A percentile compares a stretch with the other conserved stretches of the same genome.
These are phyloP conservation scores for Wiebesia pumilae DNA, from an alignment of 1,140 invertebrate species.

Conservation along the genomic window DNA sequence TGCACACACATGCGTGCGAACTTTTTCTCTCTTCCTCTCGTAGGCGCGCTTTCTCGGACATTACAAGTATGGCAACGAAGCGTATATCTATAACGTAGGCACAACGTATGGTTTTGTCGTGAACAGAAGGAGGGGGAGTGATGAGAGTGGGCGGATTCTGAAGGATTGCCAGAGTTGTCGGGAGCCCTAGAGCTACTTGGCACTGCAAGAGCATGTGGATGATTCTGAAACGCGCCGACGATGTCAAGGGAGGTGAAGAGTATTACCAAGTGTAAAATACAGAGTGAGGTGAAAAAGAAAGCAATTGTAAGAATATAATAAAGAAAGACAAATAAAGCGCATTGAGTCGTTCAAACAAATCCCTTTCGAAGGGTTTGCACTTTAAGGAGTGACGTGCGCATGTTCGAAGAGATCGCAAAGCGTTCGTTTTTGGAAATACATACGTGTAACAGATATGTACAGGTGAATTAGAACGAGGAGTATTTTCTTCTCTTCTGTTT, in stretches of 20 bases:
- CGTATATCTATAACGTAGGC: neutral
- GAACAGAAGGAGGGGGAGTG: neutral
- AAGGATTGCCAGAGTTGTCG: neutral
- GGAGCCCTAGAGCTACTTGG: neutral
- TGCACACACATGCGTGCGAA: neutral
- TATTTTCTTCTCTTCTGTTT: neutral
- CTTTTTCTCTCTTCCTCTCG: neutral
- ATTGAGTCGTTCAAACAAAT: neutral
- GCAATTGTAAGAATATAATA: neutral
- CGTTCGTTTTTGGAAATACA: neutral
- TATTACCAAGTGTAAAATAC: neutral
- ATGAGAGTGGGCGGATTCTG: neutral
- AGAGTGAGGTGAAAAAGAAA: slow-evolving; percentile 1
- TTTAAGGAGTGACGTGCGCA: neutral
- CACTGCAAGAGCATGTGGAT: neutral
- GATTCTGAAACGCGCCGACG: no score
- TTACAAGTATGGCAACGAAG: neutral
- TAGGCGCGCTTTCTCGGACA: neutral
- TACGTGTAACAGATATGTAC: neutral
- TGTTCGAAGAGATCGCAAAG: neutral
- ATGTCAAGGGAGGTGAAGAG: no score
- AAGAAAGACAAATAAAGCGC: slow-evolving; percentile 24
- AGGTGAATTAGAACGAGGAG: neutral
- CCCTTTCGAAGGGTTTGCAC: neutral
- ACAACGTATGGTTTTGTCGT: slow-evolving; percentile 34